These are phyloP conservation scores for Suricata suricatta DNA, from an alignment of 2,113 vertebrate species.

Conservation along the genomic window DNA sequence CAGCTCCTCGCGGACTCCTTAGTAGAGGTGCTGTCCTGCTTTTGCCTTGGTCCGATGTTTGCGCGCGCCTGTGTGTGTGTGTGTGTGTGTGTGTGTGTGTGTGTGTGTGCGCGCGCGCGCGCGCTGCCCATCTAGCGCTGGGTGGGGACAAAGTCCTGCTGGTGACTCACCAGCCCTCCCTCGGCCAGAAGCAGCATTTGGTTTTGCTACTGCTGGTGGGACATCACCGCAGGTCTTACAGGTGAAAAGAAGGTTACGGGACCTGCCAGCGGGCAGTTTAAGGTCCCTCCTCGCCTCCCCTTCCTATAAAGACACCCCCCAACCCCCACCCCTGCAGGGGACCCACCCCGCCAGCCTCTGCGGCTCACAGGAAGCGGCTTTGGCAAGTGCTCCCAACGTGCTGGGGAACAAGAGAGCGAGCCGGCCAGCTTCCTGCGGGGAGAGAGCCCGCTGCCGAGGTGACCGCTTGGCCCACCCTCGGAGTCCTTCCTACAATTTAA, in stretches of 20 bases:
- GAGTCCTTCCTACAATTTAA: conserved; percentile 19
- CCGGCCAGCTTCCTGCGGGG: background rate
- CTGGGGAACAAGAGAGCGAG: too few species aligned
- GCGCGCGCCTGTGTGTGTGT: background rate
- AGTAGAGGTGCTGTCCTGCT: background rate
- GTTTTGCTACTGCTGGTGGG: background rate
- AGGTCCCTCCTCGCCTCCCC: background rate
- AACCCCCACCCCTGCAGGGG: too few species aligned
- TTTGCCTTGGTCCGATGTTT: rapidly evolving
- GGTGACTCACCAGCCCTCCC: background rate
- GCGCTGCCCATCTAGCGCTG: background rate
- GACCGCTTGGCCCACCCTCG: background rate
- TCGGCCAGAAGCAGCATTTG: background rate
- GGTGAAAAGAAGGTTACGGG: background rate
- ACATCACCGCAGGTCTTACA: background rate
- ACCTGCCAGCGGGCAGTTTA: background rate
- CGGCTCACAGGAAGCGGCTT: background rate
- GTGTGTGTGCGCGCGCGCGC: rapidly evolving
- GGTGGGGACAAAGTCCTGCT: background rate
- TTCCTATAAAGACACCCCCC: background rate
- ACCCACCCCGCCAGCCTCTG: background rate
- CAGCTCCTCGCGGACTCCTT: background rate
- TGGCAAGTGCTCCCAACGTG: background rate
- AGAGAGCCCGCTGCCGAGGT: background rate
- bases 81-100: background rate